Conservation (phyloP, 2,888 invertebrate genomes). For the Phrixothrix hirtus region DNA sequence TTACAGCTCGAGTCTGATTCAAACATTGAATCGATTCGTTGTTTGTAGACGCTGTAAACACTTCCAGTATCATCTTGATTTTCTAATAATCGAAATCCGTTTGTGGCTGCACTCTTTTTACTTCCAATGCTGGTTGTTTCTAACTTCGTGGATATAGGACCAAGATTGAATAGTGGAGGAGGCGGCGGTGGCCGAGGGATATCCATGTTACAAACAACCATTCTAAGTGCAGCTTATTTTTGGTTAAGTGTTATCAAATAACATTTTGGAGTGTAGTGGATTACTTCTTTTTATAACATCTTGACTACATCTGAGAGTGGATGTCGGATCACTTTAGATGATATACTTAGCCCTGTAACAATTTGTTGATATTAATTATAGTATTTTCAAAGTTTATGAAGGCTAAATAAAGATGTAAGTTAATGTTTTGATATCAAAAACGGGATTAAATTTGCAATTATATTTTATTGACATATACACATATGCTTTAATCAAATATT, state of each 20-base stretch:
- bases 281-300: too few relatives aligned
- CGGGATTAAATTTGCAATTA: too few relatives aligned
- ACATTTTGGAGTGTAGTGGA: slow-evolving; percentile 1
- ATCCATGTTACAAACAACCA: slow-evolving; percentile 47
- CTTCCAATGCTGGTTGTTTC: slow-evolving; percentile 43
- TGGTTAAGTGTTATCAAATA: slow-evolving; percentile 3
- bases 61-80: slow-evolving; percentile 47
- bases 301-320: too few relatives aligned
- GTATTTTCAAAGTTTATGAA: too few relatives aligned
- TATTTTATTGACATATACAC: too few relatives aligned
- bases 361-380: too few relatives aligned
- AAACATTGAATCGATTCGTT: slow-evolving; percentile 86
- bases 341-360: too few relatives aligned
- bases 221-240: not conserved
- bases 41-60: slow-evolving; percentile 73
- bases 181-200: slow-evolving; percentile 51
- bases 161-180: slow-evolving; percentile 36
- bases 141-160: slow-evolving; percentile 9
- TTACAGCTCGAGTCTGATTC: slow-evolving; percentile 53
- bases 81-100: slow-evolving; percentile 51
- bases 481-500: too few relatives aligned
- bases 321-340: too few relatives aligned
- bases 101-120: slow-evolving; percentile 42
- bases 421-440: too few relatives aligned
- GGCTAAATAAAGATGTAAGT: too few relatives aligned